Percentiles rank a stretch among this genome's conserved stretches.
Evolutionary conservation across 2,797 vertebrate genomes (phyloP).

Genomic region (Hoplostethus atlanticus): DNA sequence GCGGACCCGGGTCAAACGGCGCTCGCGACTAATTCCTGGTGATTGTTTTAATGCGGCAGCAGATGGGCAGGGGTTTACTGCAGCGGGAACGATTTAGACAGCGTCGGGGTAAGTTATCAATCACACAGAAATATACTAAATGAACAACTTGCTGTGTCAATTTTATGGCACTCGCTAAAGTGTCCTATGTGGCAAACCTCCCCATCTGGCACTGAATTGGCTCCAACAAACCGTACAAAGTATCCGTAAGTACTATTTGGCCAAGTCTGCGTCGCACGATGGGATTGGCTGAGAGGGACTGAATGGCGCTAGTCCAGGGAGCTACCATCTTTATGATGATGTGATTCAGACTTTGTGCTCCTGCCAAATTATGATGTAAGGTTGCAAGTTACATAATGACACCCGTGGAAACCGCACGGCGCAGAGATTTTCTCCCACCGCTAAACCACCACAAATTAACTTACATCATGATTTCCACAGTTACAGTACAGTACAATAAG

Average conservation of each 20-base stretch:
- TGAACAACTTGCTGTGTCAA: too few relatives aligned
- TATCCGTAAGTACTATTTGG: slow-evolving; percentile 16
- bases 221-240: not conserved
- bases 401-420: slow-evolving; percentile 5
- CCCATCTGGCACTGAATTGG: slow-evolving; percentile 12
- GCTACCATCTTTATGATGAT: slow-evolving; percentile 24
- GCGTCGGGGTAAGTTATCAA: too few relatives aligned
- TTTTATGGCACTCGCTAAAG: too few relatives aligned
- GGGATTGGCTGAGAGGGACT: slow-evolving; percentile 9
- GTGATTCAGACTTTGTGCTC: not conserved
- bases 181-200: not conserved
- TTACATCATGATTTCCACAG: not conserved
- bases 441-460: not conserved
- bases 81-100: too few relatives aligned
- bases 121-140: too few relatives aligned
- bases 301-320: not conserved
- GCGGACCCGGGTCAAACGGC: too few relatives aligned
- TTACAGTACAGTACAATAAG: not conserved
- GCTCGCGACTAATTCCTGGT: too few relatives aligned
- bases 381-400: slow-evolving; percentile 1
- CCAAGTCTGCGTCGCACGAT: not conserved
- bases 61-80: too few relatives aligned
- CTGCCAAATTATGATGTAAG: not conserved
- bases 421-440: not conserved
- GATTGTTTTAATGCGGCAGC: too few relatives aligned